These are phyloP conservation scores for Austrofundulus limnaeus DNA, from an alignment of 2,113 vertebrate species.

Conservation along the genomic window DNA sequence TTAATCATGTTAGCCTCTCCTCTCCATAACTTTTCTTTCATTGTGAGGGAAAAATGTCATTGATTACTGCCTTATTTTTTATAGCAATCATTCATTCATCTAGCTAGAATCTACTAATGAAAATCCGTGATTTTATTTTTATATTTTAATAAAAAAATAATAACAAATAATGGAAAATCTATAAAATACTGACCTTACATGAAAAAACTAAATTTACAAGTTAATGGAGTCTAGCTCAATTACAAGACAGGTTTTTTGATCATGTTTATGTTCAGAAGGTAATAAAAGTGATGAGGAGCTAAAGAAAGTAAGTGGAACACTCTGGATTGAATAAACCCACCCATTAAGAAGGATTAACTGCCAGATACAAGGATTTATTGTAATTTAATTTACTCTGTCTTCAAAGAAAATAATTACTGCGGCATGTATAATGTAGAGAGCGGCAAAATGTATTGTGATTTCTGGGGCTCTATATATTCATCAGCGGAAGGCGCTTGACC, in stretches of 20 bases:
- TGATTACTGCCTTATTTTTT: not conserved
- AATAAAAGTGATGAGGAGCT: conserved; percentile 44
- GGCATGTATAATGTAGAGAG: conserved; percentile 53
- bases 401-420: conserved; percentile 63
- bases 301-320: conserved; percentile 37
- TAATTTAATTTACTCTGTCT: conserved; percentile 62
- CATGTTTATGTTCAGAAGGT: conserved; percentile 46
- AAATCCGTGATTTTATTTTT: too few relatives aligned
- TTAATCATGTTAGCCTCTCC: conserved; percentile 24
- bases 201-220: conserved; percentile 41
- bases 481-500: conserved; percentile 46
- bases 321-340: conserved; percentile 44
- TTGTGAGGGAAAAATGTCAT: not conserved
- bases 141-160: conserved; percentile 10
- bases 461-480: conserved; percentile 51
- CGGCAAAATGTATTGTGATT: conserved; percentile 55
- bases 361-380: conserved; percentile 53
- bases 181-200: conserved; percentile 43
- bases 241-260: conserved; percentile 58
- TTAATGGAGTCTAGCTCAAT: conserved; percentile 40
- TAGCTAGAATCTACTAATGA: not conserved
- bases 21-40: not conserved
- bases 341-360: conserved; percentile 54
- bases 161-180: conserved; percentile 24
- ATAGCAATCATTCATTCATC: not conserved